Conservation (phyloP, 2,797 vertebrate species). For the Semotilus atromaculatus region DNA sequence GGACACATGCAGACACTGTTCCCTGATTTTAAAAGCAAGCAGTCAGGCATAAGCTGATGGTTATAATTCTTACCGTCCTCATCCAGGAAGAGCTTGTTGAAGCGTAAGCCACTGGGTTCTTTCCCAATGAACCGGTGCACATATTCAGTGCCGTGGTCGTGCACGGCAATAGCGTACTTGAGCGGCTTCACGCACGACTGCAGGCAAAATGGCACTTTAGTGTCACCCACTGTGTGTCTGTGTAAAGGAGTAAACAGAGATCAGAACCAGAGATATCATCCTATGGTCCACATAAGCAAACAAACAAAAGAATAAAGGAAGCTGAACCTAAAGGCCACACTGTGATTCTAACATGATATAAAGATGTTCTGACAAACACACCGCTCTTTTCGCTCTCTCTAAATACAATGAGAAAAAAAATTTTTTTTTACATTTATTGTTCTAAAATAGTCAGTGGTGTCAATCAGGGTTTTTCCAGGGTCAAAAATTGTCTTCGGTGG, state of each 20-base stretch:
- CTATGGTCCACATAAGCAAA: not conserved
- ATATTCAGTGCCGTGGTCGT: slow-evolving; percentile 87
- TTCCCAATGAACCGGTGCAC: slow-evolving; percentile 88
- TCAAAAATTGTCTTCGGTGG: not conserved
- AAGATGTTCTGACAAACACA: not conserved
- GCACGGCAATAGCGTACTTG: slow-evolving; percentile 87
- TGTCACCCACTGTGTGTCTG: slow-evolving; percentile 88
- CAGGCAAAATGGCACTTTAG: slow-evolving; percentile 90
- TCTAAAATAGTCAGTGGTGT: not conserved
- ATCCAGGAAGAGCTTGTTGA: slow-evolving; percentile 89
- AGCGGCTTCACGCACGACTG: slow-evolving; percentile 90
- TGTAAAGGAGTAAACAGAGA: slow-evolving; percentile 28
- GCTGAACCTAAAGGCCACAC: not conserved
- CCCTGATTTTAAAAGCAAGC: not conserved
- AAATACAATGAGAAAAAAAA: not conserved
- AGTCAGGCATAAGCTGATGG: slow-evolving; percentile 3
- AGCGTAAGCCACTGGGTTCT: slow-evolving; percentile 88
- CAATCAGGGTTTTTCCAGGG: not conserved
- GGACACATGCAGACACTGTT: not conserved
- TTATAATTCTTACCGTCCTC: slow-evolving; percentile 83
- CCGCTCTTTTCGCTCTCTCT: not conserved
- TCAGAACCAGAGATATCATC: not conserved
- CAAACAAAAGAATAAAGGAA: not conserved
- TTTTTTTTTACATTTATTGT: too few species aligned
- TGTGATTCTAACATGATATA: not conserved